Percentiles rank a stretch among this genome's conserved stretches.
phyloP scores from a whole-genome alignment of 2,888 invertebrate genomes.

The Leptothorax acervorum region DNA sequence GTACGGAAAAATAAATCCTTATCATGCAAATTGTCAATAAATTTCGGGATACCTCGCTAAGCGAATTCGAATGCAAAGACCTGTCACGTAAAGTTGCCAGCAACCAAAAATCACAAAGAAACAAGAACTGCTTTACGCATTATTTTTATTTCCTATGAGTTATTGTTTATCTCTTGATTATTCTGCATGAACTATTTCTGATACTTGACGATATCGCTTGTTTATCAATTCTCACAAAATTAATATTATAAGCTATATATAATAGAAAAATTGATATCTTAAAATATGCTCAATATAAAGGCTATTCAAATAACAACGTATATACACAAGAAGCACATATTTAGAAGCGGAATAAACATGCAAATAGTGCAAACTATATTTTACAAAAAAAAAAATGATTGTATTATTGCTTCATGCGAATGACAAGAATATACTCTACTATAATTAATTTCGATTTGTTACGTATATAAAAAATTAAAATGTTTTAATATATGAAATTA shows the following conservation, averaged over 20 bases:
- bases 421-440: neutral
- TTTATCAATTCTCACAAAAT: neutral
- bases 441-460: neutral
- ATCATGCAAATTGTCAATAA: slow-evolving; percentile 18
- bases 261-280: neutral
- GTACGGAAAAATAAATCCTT: neutral
- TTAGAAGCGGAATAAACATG: slow-evolving; percentile 27
- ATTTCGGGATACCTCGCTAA: slow-evolving; percentile 21
- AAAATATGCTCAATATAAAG: slow-evolving; percentile 1
- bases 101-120: slow-evolving; percentile 18
- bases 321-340: neutral
- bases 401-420: slow-evolving; percentile 6
- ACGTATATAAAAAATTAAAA: neutral
- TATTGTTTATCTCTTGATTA: neutral
- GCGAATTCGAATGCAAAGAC: slow-evolving; percentile 42
- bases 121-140: slow-evolving; percentile 4
- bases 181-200: neutral
- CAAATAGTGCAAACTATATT: neutral
- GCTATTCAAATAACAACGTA: neutral
- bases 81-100: slow-evolving; percentile 55
- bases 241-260: neutral
- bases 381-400: neutral
- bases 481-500: neutral
- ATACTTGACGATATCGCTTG: neutral
- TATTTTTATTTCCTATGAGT: slow-evolving; percentile 9